These are phyloP conservation scores for Penelope pileata DNA, from an alignment of 2,113 vertebrate genomes.

Conservation along the genomic window DNA sequence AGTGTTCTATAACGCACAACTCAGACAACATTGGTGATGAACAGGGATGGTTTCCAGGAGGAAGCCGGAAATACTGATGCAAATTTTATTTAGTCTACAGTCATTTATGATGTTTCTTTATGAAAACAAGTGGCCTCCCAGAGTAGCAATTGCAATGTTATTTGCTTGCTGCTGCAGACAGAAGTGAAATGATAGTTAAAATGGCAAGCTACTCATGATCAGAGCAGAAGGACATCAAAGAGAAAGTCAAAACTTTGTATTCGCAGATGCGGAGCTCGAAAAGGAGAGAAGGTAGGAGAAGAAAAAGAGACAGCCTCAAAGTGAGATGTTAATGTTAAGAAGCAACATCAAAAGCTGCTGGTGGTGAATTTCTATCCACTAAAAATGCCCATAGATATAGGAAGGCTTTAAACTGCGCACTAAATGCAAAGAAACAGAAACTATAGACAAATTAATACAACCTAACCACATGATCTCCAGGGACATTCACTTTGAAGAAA, in stretches of 20 bases:
- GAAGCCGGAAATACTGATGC: neutral
- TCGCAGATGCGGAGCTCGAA: neutral
- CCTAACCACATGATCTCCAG: neutral
- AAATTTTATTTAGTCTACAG: neutral
- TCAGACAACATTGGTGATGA: neutral
- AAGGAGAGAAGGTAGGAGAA: neutral
- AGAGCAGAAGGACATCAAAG: neutral
- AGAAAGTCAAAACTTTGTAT: neutral
- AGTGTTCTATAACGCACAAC: neutral
- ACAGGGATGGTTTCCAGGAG: neutral
- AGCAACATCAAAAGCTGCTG: neutral
- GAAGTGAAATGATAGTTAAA: neutral
- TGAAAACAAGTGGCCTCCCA: neutral
- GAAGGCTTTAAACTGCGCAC: neutral
- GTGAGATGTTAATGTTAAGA: neutral
- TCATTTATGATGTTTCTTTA: neutral
- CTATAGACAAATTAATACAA: neutral
- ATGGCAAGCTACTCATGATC: neutral
- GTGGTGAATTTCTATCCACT: neutral
- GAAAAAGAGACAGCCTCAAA: neutral
- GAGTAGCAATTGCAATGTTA: neutral
- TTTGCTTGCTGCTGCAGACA: neutral
- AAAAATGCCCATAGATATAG: neutral
- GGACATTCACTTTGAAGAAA: neutral
- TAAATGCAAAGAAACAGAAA: neutral